These are phyloP conservation scores for Gymnoscopelus braueri DNA, from an alignment of 2,797 vertebrate species.

Conservation along the genomic window DNA sequence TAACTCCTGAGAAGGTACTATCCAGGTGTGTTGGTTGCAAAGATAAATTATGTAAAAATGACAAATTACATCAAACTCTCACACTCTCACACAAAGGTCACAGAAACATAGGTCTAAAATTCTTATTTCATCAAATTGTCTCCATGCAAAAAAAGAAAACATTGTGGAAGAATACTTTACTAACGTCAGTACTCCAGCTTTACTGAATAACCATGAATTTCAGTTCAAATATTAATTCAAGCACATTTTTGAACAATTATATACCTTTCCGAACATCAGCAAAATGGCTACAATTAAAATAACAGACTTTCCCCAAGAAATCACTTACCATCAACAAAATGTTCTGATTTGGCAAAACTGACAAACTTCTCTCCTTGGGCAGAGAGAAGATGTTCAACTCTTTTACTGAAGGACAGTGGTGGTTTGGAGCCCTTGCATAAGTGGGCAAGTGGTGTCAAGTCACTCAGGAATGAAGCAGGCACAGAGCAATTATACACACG, in stretches of 20 bases:
- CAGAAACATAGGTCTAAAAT: no score
- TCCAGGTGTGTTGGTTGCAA: no score
- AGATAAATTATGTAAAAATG: no score
- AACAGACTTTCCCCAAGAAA: neutral
- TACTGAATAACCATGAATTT: no score
- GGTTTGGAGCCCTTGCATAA: slow-evolving; percentile 80
- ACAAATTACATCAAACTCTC: no score
- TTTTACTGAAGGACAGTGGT: slow-evolving; percentile 58
- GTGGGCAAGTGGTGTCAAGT: slow-evolving; percentile 80
- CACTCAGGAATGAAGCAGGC: slow-evolving; percentile 75
- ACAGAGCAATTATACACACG: slow-evolving; percentile 91
- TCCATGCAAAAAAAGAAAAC: no score
- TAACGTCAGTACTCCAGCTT: no score
- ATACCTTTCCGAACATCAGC: neutral
- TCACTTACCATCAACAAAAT: slow-evolving; percentile 86
- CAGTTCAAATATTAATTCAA: no score
- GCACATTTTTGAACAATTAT: neutral
- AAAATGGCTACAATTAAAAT: neutral
- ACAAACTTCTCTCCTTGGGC: slow-evolving; percentile 82
- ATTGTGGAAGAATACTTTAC: no score
- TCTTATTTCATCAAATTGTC: no score
- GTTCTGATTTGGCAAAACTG: slow-evolving; percentile 89
- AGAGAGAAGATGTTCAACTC: slow-evolving; percentile 79
- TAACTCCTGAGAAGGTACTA: no score
- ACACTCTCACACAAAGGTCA: no score